Base-by-base conservation (phyloP, 2,113 vertebrate genomes). In the Odobenus rosmarus region DNA sequence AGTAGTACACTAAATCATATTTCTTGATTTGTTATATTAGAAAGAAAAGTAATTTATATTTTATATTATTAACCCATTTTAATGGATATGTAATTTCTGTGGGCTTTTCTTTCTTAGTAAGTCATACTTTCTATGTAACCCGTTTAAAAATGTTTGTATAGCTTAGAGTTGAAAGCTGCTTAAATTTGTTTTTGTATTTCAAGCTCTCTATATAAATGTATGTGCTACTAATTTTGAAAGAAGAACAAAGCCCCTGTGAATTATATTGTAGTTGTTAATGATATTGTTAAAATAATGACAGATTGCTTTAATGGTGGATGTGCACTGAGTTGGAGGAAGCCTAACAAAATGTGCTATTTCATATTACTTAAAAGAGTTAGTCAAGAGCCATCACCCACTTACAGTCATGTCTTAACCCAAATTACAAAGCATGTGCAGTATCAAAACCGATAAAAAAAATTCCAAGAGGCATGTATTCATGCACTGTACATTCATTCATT, bases 211-310 rank as follows among this genome's bases (percentile, higher is more conserved):
- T 97, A 98, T 98, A 97, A 98, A 98, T 98, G 96, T 98, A 98
- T 98, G 97, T 98, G 95, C 93, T 98, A 94, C 96, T 98, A 98
- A 98, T 98, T 98, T 98, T 98, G 97, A 98, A 99, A 98, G 96
- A 98, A 98, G 98, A 98, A 98, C 98, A 98, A 99, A 98, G 97
- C 86, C 4, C 95, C 90, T 94, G 91, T 96, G 98, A 98, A 88
- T 98, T 98, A 97, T 83, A 88, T 82, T 98, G 94, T 96, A 96
- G 98, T 98, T 98, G 97, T 98, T 98, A 99, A 98, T 98, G 98
- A 98, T 97, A 97, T 97, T 98, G 97, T 98, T 98, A 98, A 98
- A 98, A 98, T 97, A 96, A 98, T 98, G 98, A 98, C 98, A 99
- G 98, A 98, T 98, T 98, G 96, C 94, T 99, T 98, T 99, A 99